Conservation (phyloP, 2,888 invertebrate genomes). For the Pristionchus entomophagus region DNA sequence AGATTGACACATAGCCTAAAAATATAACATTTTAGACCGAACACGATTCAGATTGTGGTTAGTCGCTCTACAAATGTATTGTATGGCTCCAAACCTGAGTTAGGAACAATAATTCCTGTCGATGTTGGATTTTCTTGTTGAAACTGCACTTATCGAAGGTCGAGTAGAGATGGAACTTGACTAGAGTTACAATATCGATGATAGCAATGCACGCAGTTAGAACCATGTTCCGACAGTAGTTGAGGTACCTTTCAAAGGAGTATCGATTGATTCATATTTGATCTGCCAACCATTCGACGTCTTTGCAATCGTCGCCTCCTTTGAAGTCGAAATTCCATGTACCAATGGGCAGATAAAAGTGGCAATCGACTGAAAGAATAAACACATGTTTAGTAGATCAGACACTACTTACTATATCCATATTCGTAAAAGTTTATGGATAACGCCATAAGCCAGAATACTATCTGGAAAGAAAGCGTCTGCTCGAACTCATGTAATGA, state of each 20-base stretch:
- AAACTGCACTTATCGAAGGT: not conserved
- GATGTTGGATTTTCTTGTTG: not conserved
- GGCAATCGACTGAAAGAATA: not conserved
- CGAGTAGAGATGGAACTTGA: not conserved
- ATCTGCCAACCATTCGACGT: not conserved
- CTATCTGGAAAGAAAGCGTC: not conserved
- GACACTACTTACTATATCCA: not conserved
- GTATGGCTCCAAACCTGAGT: not conserved
- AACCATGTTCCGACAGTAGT: slow-evolving; percentile 43
- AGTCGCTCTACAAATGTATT: not conserved
- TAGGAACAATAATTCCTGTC: slow-evolving; percentile 23
- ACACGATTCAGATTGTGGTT: not conserved
- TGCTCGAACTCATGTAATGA: not conserved
- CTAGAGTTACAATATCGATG: not conserved
- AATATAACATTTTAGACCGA: no score
- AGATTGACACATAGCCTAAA: not conserved
- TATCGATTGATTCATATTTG: not conserved
- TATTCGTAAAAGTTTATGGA: slow-evolving; percentile 38
- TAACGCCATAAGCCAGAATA: slow-evolving; percentile 28
- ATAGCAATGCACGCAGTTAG: slow-evolving; percentile 21
- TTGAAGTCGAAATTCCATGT: slow-evolving; percentile 31
- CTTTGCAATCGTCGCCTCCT: not conserved
- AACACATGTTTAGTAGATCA: not conserved
- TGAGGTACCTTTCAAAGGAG: not conserved
- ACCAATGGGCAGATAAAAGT: not conserved